Conservation (phyloP, 2,797 vertebrate genomes). For the Dendrocincla fuliginosa region DNA sequence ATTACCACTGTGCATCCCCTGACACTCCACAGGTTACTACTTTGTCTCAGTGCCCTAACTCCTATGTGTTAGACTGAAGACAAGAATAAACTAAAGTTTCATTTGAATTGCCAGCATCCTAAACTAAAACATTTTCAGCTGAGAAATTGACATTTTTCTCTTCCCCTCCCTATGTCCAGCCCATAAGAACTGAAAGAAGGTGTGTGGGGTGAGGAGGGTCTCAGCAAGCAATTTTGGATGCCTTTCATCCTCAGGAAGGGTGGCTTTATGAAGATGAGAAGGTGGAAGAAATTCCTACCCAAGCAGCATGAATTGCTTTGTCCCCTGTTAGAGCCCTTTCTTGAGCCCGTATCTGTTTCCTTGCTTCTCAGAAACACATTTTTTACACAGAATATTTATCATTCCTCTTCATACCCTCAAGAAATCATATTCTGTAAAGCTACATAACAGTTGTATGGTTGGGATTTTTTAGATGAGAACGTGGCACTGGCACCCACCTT, state of each 20-base stretch:
- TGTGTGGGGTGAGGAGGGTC: background rate
- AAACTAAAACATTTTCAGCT: background rate
- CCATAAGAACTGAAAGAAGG: background rate
- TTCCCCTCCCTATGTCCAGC: background rate
- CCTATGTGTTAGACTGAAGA: background rate
- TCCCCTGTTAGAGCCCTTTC: background rate
- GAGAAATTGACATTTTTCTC: background rate
- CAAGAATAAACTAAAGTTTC: background rate
- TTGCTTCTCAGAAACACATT: background rate
- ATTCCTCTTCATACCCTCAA: background rate
- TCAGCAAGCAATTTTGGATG: background rate
- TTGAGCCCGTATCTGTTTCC: background rate
- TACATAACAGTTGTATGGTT: background rate
- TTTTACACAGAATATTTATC: background rate
- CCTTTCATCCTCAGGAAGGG: background rate
- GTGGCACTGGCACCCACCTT: background rate
- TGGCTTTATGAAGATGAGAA: background rate
- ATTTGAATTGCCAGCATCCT: background rate
- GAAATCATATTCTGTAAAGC: background rate
- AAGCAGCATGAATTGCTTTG: background rate
- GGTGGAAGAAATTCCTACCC: background rate
- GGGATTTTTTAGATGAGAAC: background rate
- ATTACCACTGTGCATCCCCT: background rate
- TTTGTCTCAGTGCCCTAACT: background rate
- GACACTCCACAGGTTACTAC: background rate